Conservation (phyloP, 2,888 invertebrate species). For the Volucella zonaria region DNA sequence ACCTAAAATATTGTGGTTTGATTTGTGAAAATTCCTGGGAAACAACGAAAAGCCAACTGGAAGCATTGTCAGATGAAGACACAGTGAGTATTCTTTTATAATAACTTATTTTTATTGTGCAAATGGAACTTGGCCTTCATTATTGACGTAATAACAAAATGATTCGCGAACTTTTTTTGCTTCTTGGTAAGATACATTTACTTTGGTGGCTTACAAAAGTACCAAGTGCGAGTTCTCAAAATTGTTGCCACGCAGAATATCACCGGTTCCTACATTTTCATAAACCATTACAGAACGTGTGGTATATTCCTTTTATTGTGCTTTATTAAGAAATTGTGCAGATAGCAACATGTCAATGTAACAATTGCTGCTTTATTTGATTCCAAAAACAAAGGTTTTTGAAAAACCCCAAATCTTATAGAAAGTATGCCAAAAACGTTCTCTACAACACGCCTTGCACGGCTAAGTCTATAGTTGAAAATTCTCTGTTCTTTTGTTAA, state of each 20-base stretch:
- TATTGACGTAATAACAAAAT: too few species aligned
- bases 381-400: not conserved
- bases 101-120: not conserved
- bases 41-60: constrained; percentile 3
- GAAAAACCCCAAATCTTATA: not conserved
- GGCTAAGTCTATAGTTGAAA: not conserved
- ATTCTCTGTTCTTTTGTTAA: not conserved
- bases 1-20: not conserved
- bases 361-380: constrained; percentile 8
- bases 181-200: not conserved
- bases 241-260: not conserved
- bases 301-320: not conserved
- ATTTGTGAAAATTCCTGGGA: not conserved
- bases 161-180: too few species aligned
- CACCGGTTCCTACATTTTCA: not conserved
- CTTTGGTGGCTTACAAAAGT: not conserved
- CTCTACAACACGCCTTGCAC: not conserved
- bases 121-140: not conserved
- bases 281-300: not conserved
- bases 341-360: constrained; percentile 1
- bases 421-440: not conserved
- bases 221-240: not conserved
- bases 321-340: not conserved
- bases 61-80: not conserved
- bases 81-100: constrained; percentile 1